Evolutionary conservation across 2,797 vertebrate genomes (phyloP).

Genomic region (Enteromius paludinosus): DNA sequence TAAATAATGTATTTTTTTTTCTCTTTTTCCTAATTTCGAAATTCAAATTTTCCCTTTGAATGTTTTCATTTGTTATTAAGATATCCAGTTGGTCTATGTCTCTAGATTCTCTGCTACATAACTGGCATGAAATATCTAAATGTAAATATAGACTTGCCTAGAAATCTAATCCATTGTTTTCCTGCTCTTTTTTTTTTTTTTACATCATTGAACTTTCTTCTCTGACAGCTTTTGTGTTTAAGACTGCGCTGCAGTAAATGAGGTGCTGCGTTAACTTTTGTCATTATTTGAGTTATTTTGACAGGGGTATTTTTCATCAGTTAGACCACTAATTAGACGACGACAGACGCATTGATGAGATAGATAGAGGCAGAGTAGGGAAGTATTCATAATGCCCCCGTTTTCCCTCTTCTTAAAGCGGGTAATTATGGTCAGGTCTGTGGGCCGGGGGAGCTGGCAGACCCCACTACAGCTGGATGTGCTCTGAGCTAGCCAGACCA

Average conservation of each 20-base stretch:
- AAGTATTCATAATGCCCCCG: constrained; percentile 43
- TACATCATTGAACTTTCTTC: constrained; percentile 24
- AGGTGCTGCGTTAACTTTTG: constrained; percentile 37
- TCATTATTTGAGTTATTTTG: constrained; percentile 54
- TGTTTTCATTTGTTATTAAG: neutral
- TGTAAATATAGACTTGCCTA: neutral
- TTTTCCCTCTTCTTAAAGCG: constrained; percentile 11
- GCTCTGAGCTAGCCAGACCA: constrained; percentile 39
- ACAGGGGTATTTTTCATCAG: constrained; percentile 62
- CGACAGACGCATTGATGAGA: constrained; percentile 54
- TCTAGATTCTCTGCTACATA: neutral
- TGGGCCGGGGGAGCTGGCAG: neutral
- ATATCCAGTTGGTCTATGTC: neutral
- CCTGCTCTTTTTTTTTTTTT: neutral
- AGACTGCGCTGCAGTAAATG: constrained; percentile 33
- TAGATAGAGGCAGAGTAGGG: constrained; percentile 51
- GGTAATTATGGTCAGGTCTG: constrained; percentile 26
- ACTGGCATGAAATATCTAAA: neutral
- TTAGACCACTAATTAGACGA: constrained; percentile 61
- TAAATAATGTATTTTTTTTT: too few relatives aligned
- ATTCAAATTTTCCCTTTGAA: neutral
- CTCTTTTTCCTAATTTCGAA: neutral
- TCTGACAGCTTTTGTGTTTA: constrained; percentile 40
- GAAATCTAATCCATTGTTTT: constrained; percentile 31
- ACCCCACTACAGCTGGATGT: constrained; percentile 8